These are phyloP conservation scores for Portevinia maculata DNA, from an alignment of 2,888 invertebrate species.

Conservation along the genomic window DNA sequence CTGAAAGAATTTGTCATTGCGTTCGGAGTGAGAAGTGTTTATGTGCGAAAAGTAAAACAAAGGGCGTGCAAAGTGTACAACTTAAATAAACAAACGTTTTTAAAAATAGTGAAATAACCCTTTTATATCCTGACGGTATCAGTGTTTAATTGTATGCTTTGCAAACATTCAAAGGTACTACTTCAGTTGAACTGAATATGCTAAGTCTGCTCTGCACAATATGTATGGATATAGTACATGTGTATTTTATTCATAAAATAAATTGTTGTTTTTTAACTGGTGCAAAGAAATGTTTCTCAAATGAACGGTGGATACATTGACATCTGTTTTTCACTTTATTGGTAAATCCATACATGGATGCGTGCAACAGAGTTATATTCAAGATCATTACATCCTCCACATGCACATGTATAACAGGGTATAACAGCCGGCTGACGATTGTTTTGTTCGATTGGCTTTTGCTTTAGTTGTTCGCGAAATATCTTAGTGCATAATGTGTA, in stretches of 20 bases:
- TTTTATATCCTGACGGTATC: no score
- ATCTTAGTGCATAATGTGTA: neutral
- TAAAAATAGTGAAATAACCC: no score
- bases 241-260: no score
- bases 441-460: conserved; percentile 66
- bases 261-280: no score
- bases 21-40: conserved; percentile 52
- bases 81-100: neutral
- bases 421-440: conserved; percentile 55
- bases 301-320: no score
- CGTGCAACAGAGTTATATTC: neutral
- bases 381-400: conserved; percentile 15
- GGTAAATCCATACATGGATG: neutral
- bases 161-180: no score
- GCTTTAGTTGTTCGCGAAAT: conserved; percentile 56
- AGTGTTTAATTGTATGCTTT: no score
- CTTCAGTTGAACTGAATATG: no score
- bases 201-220: no score
- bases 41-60: conserved; percentile 18
- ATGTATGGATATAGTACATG: no score
- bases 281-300: no score
- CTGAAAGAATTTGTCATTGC: conserved; percentile 68
- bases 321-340: no score
- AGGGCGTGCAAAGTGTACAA: conserved; percentile 10
- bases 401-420: conserved; percentile 16